A percentile compares a stretch with the other conserved stretches of the same genome.
These are phyloP conservation scores for Notechis scutatus DNA, from an alignment of 2,113 vertebrate genomes.

Conservation along the genomic window DNA sequence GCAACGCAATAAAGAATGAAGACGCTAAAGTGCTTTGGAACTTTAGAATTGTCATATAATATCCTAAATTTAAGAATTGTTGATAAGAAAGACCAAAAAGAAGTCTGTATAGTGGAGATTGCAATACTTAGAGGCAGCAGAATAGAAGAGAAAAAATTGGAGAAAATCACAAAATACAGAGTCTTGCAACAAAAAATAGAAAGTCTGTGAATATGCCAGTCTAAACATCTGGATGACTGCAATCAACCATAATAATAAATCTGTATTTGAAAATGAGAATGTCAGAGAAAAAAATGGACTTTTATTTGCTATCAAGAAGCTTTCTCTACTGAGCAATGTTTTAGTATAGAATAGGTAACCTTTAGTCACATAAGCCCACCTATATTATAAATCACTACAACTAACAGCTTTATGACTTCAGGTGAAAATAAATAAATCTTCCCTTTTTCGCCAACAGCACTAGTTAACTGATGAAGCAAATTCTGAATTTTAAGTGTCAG, in stretches of 20 bases:
- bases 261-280: neutral
- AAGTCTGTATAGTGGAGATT: neutral
- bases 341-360: neutral
- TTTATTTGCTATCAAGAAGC: neutral
- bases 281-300: neutral
- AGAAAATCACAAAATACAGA: neutral
- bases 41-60: neutral
- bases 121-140: neutral
- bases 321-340: neutral
- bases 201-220: neutral
- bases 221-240: too few relatives aligned
- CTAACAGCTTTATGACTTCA: neutral
- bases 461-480: slow-evolving; percentile 49
- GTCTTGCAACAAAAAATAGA: neutral
- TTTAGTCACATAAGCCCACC: neutral
- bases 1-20: neutral
- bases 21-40: neutral
- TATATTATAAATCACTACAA: neutral
- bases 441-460: slow-evolving; percentile 25
- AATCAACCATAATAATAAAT: neutral
- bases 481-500: slow-evolving; percentile 36
- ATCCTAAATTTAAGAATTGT: neutral
- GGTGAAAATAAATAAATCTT: neutral
- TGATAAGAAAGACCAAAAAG: neutral
- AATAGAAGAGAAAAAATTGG: neutral